phyloP scores from a whole-genome alignment of 2,797 vertebrate genomes.

The Columba guinea region DNA sequence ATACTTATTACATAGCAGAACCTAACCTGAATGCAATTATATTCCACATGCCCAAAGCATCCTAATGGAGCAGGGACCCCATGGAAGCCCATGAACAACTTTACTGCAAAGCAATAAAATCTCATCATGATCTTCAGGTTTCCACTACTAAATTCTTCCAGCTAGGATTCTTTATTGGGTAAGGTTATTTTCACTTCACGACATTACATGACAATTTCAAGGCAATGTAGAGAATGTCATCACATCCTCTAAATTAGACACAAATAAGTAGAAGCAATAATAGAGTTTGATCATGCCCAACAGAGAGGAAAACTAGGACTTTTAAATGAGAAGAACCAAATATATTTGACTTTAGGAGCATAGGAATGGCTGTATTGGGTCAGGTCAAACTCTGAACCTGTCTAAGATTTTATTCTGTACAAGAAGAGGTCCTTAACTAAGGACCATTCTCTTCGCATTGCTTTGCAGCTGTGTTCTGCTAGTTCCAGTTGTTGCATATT shows the following conservation, averaged over 20 bases:
- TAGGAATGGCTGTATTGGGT: fast-evolving
- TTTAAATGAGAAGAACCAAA: background rate
- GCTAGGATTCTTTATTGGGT: fast-evolving
- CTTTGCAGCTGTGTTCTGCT: background rate
- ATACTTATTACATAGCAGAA: background rate
- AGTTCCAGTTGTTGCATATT: background rate
- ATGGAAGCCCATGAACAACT: background rate
- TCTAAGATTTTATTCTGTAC: background rate
- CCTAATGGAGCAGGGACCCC: background rate
- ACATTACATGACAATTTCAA: background rate
- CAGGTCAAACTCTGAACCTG: background rate
- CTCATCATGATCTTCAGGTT: background rate
- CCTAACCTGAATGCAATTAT: background rate
- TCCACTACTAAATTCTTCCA: background rate
- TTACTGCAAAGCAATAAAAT: background rate
- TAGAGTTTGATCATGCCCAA: fast-evolving
- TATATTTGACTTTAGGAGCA: background rate
- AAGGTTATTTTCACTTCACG: background rate
- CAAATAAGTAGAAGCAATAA: background rate
- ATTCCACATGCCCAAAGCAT: background rate
- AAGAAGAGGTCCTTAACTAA: background rate
- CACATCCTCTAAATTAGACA: background rate
- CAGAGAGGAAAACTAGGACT: background rate
- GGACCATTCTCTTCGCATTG: background rate
- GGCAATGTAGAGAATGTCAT: background rate